Conservation (phyloP, 2,888 invertebrate species). For the Venustoraphidia nigricollis region DNA sequence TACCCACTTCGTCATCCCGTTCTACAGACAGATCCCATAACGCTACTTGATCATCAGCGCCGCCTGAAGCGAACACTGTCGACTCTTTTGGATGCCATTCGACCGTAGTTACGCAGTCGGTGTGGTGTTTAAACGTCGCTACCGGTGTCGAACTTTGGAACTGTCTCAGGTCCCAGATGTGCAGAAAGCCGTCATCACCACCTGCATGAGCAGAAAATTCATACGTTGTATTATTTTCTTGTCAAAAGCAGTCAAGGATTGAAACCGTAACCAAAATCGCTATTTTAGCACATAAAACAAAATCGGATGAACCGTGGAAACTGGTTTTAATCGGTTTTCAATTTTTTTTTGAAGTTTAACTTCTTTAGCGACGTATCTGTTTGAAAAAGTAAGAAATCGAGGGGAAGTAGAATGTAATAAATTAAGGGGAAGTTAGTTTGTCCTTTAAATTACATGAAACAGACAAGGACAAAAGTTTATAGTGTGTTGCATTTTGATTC, state of each 20-base stretch:
- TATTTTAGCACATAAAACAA: not conserved
- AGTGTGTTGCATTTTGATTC: no score
- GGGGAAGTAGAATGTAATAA: no score
- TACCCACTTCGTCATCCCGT: slow-evolving; percentile 42
- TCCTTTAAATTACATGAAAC: no score
- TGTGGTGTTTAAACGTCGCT: slow-evolving; percentile 92
- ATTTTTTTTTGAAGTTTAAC: no score
- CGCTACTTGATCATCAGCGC: slow-evolving; percentile 89
- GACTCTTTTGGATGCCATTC: slow-evolving; percentile 94
- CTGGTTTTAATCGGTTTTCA: no score
- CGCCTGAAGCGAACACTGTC: slow-evolving; percentile 84
- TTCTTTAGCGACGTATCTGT: no score
- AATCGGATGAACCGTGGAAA: no score
- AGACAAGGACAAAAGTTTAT: no score
- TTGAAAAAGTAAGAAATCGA: no score
- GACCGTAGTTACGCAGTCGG: slow-evolving; percentile 82
- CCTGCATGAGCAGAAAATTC: slow-evolving; percentile 36
- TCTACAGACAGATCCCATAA: slow-evolving; percentile 95
- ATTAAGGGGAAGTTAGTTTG: no score
- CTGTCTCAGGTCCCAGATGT: slow-evolving; percentile 90
- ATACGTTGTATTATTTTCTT: not conserved
- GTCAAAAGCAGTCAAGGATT: not conserved
- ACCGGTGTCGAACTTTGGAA: slow-evolving; percentile 66
- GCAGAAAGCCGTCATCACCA: slow-evolving; percentile 89
- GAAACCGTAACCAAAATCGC: no score